Evolutionary conservation across 2,797 vertebrate genomes (phyloP), one percentile per base, ranked within the genome.

Genomic region (Tenualosa thibaudeaui): DNA sequence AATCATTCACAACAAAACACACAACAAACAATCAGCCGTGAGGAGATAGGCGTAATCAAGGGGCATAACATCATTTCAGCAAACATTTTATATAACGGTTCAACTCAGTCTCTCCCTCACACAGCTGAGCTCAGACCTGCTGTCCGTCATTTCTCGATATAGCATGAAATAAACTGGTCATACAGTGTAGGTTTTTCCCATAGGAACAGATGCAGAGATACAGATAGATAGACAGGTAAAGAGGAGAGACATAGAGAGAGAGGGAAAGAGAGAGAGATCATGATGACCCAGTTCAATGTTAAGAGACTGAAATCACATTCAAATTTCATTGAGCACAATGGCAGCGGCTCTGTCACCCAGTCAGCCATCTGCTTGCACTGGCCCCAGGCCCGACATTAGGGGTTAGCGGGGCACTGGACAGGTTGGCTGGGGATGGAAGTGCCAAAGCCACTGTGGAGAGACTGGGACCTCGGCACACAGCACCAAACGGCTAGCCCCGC

Each of bases 361-460:
- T 92, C 91, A 92, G 90, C 94, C 95, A 94, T 94, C 93, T 95
- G 94, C 51, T 85, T 89, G 87, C 83, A 15, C 89, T 94, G 93
- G 93, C 91, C 58, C 58, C 51, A 58, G 24, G 88, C 89, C 89
- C 85, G 56, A 83, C 85, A 81, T 85, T 87, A 85, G 86, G 87
- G 86, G 86, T 85, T 86, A 82, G 82, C 49, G 85, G 83, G 83
- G 86, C 37, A 15, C 88, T 83, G 88, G 85, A 85, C 89, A 90
- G 89, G 88, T 89, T 89, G 89, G 87, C 86, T 81, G 50, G 40
- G 85, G 84, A 81, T 68, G 40, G 65, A 86, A 83, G 86, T 89
- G 88, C 84, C 9, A 19, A 56, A 17, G 87, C 89, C 81, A 85
- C 84, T 62, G 85, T 84, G 84, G 83, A 88, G 84, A 83, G 82